Evolutionary conservation across 2,888 invertebrate species (phyloP).

Genomic region (Ophraella communa): DNA sequence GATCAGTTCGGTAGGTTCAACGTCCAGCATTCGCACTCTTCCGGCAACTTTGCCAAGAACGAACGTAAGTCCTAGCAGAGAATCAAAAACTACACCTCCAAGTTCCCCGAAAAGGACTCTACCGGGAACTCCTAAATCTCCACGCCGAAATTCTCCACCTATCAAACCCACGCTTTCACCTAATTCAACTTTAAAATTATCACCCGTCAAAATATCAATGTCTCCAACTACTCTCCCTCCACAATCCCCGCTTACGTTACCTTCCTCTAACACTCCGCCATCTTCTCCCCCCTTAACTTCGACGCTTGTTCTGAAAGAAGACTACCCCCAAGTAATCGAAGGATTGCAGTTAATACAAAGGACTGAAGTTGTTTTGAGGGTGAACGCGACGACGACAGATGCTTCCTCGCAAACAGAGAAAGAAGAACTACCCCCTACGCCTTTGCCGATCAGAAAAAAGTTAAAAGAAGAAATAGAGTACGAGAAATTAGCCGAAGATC

Average conservation of each 20-base stretch:
- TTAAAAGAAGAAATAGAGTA: constrained; percentile 80
- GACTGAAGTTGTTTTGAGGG: constrained; percentile 68
- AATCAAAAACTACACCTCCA: constrained; percentile 28
- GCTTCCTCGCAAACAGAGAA: constrained; percentile 61
- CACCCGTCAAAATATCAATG: constrained; percentile 46
- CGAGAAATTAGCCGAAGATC: constrained; percentile 72
- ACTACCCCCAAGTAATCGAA: constrained; percentile 59
- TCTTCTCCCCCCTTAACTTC: constrained; percentile 49
- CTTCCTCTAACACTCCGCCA: constrained; percentile 47
- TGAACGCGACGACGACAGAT: constrained; percentile 68
- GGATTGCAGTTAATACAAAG: constrained; percentile 67
- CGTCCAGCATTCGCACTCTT: constrained; percentile 21
- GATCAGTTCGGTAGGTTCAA: constrained; percentile 23
- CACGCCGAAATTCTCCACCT: constrained; percentile 52
- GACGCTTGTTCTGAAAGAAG: constrained; percentile 51
- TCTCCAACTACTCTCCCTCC: constrained; percentile 34
- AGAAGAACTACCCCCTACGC: constrained; percentile 56
- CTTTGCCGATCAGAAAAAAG: constrained; percentile 66
- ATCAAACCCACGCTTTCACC: constrained; percentile 53
- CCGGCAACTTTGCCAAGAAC: constrained; percentile 31
- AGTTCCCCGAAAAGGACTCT: constrained; percentile 36
- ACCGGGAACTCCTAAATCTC: constrained; percentile 46
- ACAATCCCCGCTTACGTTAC: constrained; percentile 49
- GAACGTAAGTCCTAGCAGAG: constrained; percentile 16
- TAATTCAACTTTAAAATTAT: constrained; percentile 52